phyloP scores from a whole-genome alignment of 1,140 invertebrate genomes.

The Scaptomyza hsui region DNA sequence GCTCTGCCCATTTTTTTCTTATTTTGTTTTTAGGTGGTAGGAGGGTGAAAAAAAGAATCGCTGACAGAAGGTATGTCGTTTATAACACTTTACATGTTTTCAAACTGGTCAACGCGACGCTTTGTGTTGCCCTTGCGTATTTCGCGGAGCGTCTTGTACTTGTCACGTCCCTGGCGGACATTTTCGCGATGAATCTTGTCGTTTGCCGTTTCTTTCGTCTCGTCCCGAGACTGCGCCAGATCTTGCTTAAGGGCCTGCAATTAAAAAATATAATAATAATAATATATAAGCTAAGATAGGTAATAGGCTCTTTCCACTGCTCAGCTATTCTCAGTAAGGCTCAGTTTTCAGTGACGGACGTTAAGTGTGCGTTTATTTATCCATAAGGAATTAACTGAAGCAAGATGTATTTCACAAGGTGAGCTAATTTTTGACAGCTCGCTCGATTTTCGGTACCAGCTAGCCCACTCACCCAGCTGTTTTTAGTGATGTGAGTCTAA shows the following conservation, averaged over 20 bases:
- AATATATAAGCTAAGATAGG: background rate
- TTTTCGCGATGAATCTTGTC: slow-evolving; percentile 99
- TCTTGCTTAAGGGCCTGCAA: slow-evolving; percentile 95
- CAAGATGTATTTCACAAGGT: too few relatives aligned
- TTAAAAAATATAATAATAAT: slow-evolving; percentile 1
- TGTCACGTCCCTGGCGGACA: slow-evolving; percentile 97
- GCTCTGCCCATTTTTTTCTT: slow-evolving; percentile 28
- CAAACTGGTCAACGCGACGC: slow-evolving; percentile 99
- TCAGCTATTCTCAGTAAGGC: too few relatives aligned
- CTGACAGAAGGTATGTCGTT: background rate
- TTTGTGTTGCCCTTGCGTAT: slow-evolving; percentile 99
- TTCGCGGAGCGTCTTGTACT: slow-evolving; percentile 99
- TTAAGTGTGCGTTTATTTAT: too few relatives aligned
- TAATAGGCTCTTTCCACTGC: too few relatives aligned
- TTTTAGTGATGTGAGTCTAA: too few relatives aligned
- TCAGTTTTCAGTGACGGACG: too few relatives aligned
- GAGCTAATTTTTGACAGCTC: too few relatives aligned
- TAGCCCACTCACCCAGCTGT: too few relatives aligned
- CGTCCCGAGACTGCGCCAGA: slow-evolving; percentile 96
- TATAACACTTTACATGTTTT: slow-evolving; percentile 94
- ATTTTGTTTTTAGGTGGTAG: slow-evolving; percentile 33
- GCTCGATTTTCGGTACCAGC: too few relatives aligned
- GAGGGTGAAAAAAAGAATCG: background rate
- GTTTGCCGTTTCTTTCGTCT: slow-evolving; percentile 96
- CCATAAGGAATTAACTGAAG: too few relatives aligned